These are phyloP conservation scores for Unio delphinus DNA, from an alignment of 2,888 invertebrate genomes.

Conservation along the genomic window DNA sequence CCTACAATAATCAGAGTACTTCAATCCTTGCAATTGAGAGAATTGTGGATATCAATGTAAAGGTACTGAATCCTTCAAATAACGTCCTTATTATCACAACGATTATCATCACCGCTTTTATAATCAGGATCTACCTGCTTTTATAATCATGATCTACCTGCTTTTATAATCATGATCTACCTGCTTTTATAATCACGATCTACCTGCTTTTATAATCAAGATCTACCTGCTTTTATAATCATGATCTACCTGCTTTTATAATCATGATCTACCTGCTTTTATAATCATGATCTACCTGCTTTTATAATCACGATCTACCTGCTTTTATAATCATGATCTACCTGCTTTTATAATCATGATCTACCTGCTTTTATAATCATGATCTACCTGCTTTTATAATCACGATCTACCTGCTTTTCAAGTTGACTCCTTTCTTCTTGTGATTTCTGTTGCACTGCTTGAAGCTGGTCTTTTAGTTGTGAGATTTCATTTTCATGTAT, in stretches of 20 bases:
- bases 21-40: no score
- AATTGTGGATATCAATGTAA: no score
- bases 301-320: slow-evolving; percentile 25
- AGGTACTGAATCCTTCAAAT: no score
- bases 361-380: slow-evolving; percentile 29
- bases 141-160: slow-evolving; percentile 25
- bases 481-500: slow-evolving; percentile 10
- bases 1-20: no score
- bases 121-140: no score
- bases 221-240: slow-evolving; percentile 29
- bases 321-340: slow-evolving; percentile 13
- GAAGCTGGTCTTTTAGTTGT: slow-evolving; percentile 17
- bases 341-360: slow-evolving; percentile 22
- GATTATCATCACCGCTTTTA: no score
- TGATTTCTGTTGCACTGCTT: slow-evolving; percentile 8
- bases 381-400: slow-evolving; percentile 12
- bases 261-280: slow-evolving; percentile 28
- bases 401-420: slow-evolving; percentile 31
- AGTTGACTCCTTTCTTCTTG: slow-evolving; percentile 18
- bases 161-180: slow-evolving; percentile 17
- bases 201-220: slow-evolving; percentile 29
- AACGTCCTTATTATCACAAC: no score
- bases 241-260: slow-evolving; percentile 29
- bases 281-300: slow-evolving; percentile 26
- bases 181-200: slow-evolving; percentile 16